Percentiles rank a stretch among this genome's conserved stretches.
These are phyloP conservation scores for Thunnus albacares DNA, from an alignment of 2,797 vertebrate genomes.

Conservation along the genomic window DNA sequence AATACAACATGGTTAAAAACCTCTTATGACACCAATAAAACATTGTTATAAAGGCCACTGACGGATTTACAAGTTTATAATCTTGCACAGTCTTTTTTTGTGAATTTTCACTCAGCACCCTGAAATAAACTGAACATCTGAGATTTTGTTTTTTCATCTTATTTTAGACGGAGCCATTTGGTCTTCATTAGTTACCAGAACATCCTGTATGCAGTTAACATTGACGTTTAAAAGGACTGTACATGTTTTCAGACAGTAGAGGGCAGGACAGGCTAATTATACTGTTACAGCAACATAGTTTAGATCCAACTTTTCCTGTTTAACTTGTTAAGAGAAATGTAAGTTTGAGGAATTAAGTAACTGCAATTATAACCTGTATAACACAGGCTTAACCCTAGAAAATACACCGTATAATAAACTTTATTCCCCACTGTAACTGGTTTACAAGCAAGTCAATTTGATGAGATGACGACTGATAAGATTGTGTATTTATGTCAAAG, in stretches of 20 bases:
- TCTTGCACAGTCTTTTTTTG: no score
- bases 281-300: background rate
- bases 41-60: no score
- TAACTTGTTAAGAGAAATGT: background rate
- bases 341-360: background rate
- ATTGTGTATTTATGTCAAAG: no score
- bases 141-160: background rate
- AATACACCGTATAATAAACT: background rate
- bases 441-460: no score
- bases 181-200: background rate
- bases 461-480: no score
- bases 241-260: background rate
- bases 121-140: background rate
- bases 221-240: background rate
- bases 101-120: no score
- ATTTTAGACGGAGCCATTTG: background rate
- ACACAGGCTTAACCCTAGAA: background rate
- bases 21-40: no score
- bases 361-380: background rate
- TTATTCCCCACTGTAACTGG: no score
- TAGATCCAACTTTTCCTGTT: background rate
- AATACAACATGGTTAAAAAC: no score
- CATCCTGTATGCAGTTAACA: background rate
- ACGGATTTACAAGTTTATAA: no score
- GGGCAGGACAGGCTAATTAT: background rate